These are phyloP conservation scores for Hippopotamyrus pictus DNA, from an alignment of 2,797 vertebrate species.

Conservation along the genomic window DNA sequence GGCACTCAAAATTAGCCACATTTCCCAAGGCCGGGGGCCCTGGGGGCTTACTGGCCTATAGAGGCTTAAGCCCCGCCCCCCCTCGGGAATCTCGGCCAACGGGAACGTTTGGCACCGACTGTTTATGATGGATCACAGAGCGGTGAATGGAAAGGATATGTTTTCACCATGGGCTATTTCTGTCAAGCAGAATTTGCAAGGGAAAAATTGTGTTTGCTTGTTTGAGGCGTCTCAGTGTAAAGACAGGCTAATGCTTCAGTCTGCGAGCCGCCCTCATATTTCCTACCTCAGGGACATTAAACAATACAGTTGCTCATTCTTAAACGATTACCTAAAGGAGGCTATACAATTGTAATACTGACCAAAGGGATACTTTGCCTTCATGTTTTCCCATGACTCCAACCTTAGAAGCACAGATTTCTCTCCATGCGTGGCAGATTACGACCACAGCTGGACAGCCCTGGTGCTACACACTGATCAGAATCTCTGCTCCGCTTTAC, in stretches of 20 bases:
- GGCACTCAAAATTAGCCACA: conserved; percentile 61
- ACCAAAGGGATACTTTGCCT: neutral
- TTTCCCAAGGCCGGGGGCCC: conserved; percentile 58
- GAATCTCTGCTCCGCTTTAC: neutral
- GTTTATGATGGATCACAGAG: conserved; percentile 58
- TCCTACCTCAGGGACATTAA: neutral
- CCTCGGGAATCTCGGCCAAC: conserved; percentile 65
- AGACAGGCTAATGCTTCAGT: conserved; percentile 31
- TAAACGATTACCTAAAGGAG: neutral
- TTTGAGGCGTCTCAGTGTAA: conserved; percentile 48
- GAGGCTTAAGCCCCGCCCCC: conserved; percentile 64
- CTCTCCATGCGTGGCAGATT: neutral
- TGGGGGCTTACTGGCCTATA: conserved; percentile 65
- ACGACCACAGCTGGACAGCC: neutral
- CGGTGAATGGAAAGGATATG: conserved; percentile 66
- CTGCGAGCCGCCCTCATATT: conserved; percentile 33
- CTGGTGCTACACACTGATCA: too few species aligned
- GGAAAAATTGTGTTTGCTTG: conserved; percentile 59
- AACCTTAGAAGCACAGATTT: neutral
- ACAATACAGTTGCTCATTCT: neutral
- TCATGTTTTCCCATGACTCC: neutral
- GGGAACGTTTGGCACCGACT: conserved; percentile 57
- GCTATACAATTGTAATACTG: neutral
- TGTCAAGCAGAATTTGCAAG: conserved; percentile 60
- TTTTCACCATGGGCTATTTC: conserved; percentile 65